phyloP scores from a whole-genome alignment of 2,797 vertebrate species.

The Tauraco hartlaubi region DNA sequence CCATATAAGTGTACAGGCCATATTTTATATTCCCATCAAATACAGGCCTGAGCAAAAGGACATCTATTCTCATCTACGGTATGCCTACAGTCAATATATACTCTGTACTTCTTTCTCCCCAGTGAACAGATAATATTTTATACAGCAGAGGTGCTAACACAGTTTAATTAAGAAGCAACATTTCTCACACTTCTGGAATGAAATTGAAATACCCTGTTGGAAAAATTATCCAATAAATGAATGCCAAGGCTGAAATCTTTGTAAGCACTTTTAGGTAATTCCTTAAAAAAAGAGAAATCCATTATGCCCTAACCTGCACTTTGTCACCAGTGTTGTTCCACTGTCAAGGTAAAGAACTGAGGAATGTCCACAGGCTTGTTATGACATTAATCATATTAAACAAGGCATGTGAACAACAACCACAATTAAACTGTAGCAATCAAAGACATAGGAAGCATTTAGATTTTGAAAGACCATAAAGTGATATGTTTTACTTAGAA shows the following conservation, averaged over 20 bases:
- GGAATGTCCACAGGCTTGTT: conserved; percentile 66
- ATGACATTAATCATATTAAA: conserved; percentile 74
- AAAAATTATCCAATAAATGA: conserved; percentile 43
- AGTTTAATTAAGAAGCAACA: not conserved
- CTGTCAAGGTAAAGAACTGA: conserved; percentile 68
- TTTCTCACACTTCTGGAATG: not conserved
- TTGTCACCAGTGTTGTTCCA: conserved; percentile 76
- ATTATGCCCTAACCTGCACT: conserved; percentile 74
- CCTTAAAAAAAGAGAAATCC: conserved; percentile 46
- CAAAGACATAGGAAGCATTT: conserved; percentile 54
- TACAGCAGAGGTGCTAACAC: not conserved
- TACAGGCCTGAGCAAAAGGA: not conserved
- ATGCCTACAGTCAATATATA: not conserved
- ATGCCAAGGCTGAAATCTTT: not conserved
- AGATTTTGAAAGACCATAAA: conserved; percentile 49
- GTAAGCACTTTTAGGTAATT: conserved; percentile 53
- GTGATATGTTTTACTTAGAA: conserved; percentile 22
- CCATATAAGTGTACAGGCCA: not conserved
- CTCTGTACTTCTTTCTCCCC: not conserved
- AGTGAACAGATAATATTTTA: not conserved
- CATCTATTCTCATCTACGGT: not conserved
- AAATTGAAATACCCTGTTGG: not conserved
- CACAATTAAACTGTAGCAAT: conserved; percentile 60
- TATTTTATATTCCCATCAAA: not conserved
- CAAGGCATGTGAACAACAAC: conserved; percentile 66